These are phyloP conservation scores for Leptarthrus brevirostris DNA, from an alignment of 2,888 invertebrate species.

Conservation along the genomic window DNA sequence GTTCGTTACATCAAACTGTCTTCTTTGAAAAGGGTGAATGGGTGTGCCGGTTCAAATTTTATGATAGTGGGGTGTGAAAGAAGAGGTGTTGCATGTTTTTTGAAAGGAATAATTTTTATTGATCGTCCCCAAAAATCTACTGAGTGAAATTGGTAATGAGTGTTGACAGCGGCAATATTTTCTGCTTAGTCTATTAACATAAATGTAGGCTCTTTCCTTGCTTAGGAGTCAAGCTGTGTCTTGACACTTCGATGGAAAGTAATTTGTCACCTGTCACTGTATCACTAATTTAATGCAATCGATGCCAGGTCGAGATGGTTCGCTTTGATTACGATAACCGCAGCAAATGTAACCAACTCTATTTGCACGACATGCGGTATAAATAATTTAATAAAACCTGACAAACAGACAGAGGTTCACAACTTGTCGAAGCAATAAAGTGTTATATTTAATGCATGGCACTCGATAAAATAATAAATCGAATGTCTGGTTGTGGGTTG, in stretches of 20 bases:
- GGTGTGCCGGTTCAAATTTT: background rate
- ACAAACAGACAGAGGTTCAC: background rate
- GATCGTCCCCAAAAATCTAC: slow-evolving; percentile 22
- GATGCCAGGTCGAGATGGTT: background rate
- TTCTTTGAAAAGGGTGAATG: background rate
- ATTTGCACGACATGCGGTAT: background rate
- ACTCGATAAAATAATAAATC: no score
- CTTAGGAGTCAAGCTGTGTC: background rate
- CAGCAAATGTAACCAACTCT: background rate
- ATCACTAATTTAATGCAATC: slow-evolving; percentile 20
- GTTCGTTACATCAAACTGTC: slow-evolving; percentile 2
- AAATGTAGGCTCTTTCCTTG: no score
- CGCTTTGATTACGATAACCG: slow-evolving; percentile 19
- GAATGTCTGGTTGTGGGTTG: no score
- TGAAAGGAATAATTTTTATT: slow-evolving; percentile 47
- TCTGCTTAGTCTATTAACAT: no score
- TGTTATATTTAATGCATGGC: no score
- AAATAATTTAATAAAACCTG: slow-evolving; percentile 22
- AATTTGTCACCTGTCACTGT: slow-evolving; percentile 22
- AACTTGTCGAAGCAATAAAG: slow-evolving; percentile 9
- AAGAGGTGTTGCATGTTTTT: slow-evolving; percentile 24
- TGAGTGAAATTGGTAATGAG: slow-evolving; percentile 4
- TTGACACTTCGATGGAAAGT: background rate
- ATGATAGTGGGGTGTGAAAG: slow-evolving; percentile 30
- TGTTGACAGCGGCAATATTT: background rate